phyloP scores from a whole-genome alignment of 2,113 vertebrate species.

The Helogale parvula region DNA sequence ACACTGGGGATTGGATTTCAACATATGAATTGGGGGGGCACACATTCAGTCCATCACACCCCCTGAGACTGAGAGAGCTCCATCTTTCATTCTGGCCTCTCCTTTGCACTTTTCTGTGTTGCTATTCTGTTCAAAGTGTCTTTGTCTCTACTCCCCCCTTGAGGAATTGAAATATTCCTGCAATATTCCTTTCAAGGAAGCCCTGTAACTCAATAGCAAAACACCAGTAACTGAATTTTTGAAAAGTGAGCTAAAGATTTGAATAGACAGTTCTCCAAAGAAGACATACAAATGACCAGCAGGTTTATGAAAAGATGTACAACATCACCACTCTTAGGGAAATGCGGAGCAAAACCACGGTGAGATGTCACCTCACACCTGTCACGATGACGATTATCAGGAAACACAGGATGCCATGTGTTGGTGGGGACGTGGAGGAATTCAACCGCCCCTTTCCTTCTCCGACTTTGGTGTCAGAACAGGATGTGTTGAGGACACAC shows the following conservation, averaged over 20 bases:
- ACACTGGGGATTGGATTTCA: background rate
- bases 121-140: background rate
- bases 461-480: background rate
- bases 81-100: background rate
- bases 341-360: background rate
- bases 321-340: background rate
- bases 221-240: background rate
- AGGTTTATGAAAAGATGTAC: background rate
- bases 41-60: background rate
- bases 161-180: constrained; percentile 15
- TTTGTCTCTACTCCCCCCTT: background rate
- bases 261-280: background rate
- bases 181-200: background rate
- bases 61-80: background rate
- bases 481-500: background rate
- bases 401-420: background rate
- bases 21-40: background rate
- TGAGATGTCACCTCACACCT: background rate
- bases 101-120: background rate
- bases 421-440: background rate
- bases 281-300: background rate
- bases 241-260: background rate
- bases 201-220: background rate
- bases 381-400: background rate
- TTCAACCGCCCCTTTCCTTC: fast-evolving